Base-by-base conservation (phyloP, 1,140 invertebrate genomes). In the Dinothrombium tinctorium region DNA sequence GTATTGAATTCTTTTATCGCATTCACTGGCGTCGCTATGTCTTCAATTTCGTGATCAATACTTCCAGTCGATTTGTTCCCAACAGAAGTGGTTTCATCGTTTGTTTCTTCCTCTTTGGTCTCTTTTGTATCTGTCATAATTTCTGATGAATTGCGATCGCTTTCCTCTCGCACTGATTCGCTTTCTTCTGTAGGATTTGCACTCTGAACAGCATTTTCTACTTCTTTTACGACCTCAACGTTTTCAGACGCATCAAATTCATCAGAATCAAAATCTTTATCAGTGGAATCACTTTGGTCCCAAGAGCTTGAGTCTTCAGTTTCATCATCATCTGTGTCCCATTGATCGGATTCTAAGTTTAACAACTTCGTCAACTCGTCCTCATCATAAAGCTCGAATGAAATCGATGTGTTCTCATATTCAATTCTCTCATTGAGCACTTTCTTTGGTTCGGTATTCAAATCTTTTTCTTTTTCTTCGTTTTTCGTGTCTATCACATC, bases 401-500 rank as follows among this genome's bases (percentile, higher is more conserved):
- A 12, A n/a, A 19, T 33, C 12, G 26, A 32, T 8, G 25, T 33
- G 33, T 44, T 29, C 29, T 46, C 41, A 39, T 46, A 46, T 22
- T 46, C 41, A 4, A 37, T 29, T 35, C 45, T 33, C 37, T 46
- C 45, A 28, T 36, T 23, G n/a, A 46, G 14, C 14, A 38, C 24
- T 21, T 38, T 35, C 32, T 20, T 33, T 43, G 40, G 32, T 35
- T 42, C 17, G 15, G 42, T 24, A 11, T 17, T 12, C 29, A 19
- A 17, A 12, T 7, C 4, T 17, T 22, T 23, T 14, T 21, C n/a
- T 20, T 1, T 19, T 3, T 2, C 6, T 36, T 19, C 23, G 21
- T 14, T 17, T 33, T 20, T 38, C 7, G 21, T 7, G 12, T 32
- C 29, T 12, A 12, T 32, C 7, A 40, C 12, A 22, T 26, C 31